Evolutionary conservation across 2,797 vertebrate species (phyloP).

Genomic region (Austrolebias charrua): DNA sequence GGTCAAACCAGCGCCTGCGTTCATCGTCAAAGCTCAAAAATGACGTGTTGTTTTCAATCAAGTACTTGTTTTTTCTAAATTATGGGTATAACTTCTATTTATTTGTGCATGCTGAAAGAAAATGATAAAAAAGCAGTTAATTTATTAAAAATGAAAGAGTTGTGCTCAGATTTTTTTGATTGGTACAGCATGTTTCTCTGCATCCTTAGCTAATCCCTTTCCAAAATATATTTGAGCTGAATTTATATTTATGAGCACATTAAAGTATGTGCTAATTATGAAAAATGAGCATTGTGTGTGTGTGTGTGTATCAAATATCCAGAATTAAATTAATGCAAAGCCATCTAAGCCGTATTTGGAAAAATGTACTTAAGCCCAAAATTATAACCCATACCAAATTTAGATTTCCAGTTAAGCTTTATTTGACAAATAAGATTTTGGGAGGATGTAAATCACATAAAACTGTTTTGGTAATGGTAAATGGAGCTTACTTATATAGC

Average conservation of each 20-base stretch:
- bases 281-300: not conserved
- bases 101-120: not conserved
- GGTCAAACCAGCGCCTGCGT: constrained; percentile 54
- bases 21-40: constrained; percentile 53
- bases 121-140: not conserved
- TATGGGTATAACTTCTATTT: too few relatives aligned
- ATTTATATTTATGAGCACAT: not conserved
- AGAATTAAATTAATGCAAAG: constrained; percentile 2
- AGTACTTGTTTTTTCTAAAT: constrained; percentile 17
- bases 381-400: not conserved
- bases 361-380: not conserved
- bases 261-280: not conserved
- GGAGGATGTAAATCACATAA: not conserved
- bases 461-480: not conserved
- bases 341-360: not conserved
- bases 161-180: not conserved
- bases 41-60: constrained; percentile 63
- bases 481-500: too few relatives aligned
- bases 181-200: not conserved
- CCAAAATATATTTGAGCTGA: constrained; percentile 1
- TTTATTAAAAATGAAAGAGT: not conserved
- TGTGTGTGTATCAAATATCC: not conserved
- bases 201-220: not conserved
- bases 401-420: not conserved
- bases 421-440: not conserved